Evolutionary conservation across 2,888 invertebrate genomes (phyloP).

Genomic region (Tipula lateralis): DNA sequence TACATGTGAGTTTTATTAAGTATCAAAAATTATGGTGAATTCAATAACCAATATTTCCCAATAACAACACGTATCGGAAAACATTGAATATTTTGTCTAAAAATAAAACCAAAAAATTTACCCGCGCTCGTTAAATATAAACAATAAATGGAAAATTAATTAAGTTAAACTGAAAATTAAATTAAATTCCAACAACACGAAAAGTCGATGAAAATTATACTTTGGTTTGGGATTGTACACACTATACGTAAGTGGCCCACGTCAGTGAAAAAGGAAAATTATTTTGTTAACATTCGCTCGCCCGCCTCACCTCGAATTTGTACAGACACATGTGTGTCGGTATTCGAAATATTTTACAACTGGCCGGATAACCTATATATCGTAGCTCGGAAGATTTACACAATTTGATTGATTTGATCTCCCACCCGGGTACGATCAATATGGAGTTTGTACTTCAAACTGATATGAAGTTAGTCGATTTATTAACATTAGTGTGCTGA

Average conservation of each 20-base stretch:
- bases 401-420: neutral
- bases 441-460: neutral
- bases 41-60: neutral
- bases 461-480: neutral
- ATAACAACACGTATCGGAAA: neutral
- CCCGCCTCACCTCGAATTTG: neutral
- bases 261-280: neutral
- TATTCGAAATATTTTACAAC: neutral
- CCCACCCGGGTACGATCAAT: neutral
- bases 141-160: neutral
- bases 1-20: no score
- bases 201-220: neutral
- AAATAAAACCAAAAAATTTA: neutral
- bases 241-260: neutral
- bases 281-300: neutral
- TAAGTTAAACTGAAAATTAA: neutral
- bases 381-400: neutral
- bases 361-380: neutral
- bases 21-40: no score
- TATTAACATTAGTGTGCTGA: neutral
- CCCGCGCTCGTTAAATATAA: neutral
- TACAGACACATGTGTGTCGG: neutral
- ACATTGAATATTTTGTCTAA: neutral
- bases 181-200: neutral
- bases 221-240: neutral